Conservation (phyloP, 2,888 invertebrate species). For the Cinara cedri region DNA sequence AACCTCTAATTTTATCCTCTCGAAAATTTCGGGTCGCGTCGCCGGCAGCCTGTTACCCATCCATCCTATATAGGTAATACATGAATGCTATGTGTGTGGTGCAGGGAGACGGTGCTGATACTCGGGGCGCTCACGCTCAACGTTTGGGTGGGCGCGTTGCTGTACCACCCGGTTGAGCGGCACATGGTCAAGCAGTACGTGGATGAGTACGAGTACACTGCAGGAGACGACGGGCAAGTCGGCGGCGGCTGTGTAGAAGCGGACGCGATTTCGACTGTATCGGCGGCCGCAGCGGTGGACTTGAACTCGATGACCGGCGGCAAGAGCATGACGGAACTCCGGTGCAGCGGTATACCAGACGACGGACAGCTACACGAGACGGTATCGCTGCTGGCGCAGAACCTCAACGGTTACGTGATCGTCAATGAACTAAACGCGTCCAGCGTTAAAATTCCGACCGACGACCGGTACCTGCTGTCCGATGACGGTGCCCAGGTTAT, state of each 20-base stretch:
- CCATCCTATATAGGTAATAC: neutral
- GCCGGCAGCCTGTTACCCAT: neutral
- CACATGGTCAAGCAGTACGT: conserved; percentile 74
- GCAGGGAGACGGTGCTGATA: conserved; percentile 79
- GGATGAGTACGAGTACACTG: conserved; percentile 26
- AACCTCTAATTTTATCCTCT: neutral
- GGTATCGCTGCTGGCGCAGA: conserved; percentile 47
- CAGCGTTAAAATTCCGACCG: conserved; percentile 44
- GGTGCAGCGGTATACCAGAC: neutral
- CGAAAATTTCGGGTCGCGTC: neutral
- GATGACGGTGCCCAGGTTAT: conserved; percentile 14
- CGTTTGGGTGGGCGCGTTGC: conserved; percentile 81
- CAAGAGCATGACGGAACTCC: conserved; percentile 36
- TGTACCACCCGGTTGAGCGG: conserved; percentile 83
- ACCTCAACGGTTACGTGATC: conserved; percentile 50
- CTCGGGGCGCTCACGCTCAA: conserved; percentile 83
- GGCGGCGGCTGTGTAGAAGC: neutral
- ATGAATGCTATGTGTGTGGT: conserved; percentile 58
- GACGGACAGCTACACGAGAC: conserved; percentile 31
- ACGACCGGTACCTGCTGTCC: conserved; percentile 42
- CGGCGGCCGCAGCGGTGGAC: conserved; percentile 11
- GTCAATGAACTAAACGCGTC: conserved; percentile 53
- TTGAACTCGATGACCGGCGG: conserved; percentile 15
- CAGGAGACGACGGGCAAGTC: conserved; percentile 7
- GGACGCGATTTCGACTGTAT: conserved; percentile 26